Evolutionary conservation across 2,888 invertebrate species (phyloP).

Genomic region (Molorchus minor): DNA sequence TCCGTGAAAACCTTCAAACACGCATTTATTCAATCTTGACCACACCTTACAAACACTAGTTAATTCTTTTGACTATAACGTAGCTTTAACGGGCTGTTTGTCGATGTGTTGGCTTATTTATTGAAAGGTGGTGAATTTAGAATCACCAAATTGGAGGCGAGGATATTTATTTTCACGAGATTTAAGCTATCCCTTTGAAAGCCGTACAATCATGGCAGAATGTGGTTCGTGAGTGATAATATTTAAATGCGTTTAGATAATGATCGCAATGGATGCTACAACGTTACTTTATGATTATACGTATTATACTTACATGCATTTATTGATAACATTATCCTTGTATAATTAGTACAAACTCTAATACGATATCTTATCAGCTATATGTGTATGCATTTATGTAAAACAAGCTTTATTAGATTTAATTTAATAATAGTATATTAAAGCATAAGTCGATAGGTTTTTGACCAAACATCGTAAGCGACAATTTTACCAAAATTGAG

Average conservation of each 20-base stretch:
- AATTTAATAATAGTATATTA: too few species aligned
- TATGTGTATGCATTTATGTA: too few species aligned
- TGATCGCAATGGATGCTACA: not conserved
- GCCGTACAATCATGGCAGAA: conserved; percentile 33
- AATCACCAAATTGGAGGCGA: conserved; percentile 14
- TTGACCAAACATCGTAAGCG: too few species aligned
- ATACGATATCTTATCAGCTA: too few species aligned
- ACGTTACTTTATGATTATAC: too few species aligned
- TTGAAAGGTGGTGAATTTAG: conserved; percentile 10
- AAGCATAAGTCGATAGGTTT: too few species aligned
- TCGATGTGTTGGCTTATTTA: conserved; percentile 15
- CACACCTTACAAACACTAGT: conserved; percentile 51
- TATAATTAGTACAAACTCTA: too few species aligned
- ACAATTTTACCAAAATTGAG: too few species aligned
- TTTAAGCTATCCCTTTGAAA: conserved; percentile 45
- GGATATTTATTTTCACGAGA: conserved; percentile 40
- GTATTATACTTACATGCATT: too few species aligned
- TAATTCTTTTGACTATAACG: conserved; percentile 39
- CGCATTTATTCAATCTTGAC: conserved; percentile 61
- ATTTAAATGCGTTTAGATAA: not conserved
- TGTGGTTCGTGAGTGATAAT: not conserved
- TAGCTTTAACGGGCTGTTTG: conserved; percentile 28
- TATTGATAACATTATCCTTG: too few species aligned
- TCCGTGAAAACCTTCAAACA: conserved; percentile 58
- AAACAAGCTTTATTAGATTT: too few species aligned